Evolutionary conservation across 2,888 invertebrate genomes (phyloP), one percentile per base, ranked within the genome.

Genomic region (Gasteruption jaculator): DNA sequence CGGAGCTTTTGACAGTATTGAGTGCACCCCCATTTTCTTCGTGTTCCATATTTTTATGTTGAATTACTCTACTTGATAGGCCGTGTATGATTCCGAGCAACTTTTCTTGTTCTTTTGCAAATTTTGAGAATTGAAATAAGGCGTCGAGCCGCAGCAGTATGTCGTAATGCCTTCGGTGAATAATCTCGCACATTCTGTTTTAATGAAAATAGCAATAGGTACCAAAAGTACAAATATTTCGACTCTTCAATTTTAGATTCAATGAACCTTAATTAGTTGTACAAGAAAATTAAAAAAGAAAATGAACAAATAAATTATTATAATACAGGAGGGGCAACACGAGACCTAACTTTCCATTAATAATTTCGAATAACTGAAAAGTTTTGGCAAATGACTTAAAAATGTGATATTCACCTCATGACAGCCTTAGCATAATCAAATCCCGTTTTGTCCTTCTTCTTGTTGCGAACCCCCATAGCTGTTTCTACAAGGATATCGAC

Each of bases 401-500:
- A n/a, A n/a, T 30, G 16, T 12, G 10, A 5, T n/a, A 61, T 71
- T 68, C 60, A 76, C 77, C 76, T 74, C 77, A 78, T 78, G 2
- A 78, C 77, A 29, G 78, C 77, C 60, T 73, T 67, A 1, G 77
- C 77, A 46, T 78, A 78, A 32, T 76, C 74, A 41, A 69, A 75
- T 39, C 77, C 76, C 45, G 71, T 71, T 38, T 73, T 72, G 38
- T 74, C 70, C 42, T 74, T 73, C 2, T 71, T 63, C 10, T 65
- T 66, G 26, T 68, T 71, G 35, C 65, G 71, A 4, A 77, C 71
- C 8, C 78, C 78, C 78, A 78, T 78, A 0, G 76, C 78, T 20
- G 78, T 78, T 64, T 76, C 77, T 37, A 74, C 48, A n/a, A 77
- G 57, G 46, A 76, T 76, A 45, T 76, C 75, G 2, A 76, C 76